A percentile compares a stretch with the other conserved stretches of the same genome.
These are phyloP conservation scores for Mercenaria mercenaria DNA, from an alignment of 1,140 invertebrate species.

Conservation along the genomic window DNA sequence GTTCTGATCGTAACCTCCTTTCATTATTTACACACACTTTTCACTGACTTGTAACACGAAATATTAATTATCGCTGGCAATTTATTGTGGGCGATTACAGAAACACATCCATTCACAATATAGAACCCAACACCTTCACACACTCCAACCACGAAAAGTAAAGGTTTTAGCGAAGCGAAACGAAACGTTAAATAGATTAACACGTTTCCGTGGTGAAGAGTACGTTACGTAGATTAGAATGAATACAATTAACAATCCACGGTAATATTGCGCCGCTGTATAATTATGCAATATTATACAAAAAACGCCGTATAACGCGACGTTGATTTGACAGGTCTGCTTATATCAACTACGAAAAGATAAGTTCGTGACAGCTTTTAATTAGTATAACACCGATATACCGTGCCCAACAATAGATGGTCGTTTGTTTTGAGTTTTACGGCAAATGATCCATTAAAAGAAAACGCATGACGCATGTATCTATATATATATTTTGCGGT, in stretches of 20 bases:
- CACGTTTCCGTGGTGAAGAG: background rate
- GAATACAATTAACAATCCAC: background rate
- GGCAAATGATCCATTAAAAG: no score
- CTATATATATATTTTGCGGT: no score
- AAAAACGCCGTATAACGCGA: background rate
- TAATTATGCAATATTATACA: constrained; percentile 36
- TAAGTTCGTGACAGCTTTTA: constrained; percentile 1
- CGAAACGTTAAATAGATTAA: constrained; percentile 6
- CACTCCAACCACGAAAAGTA: background rate
- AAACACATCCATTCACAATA: background rate
- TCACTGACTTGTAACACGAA: background rate
- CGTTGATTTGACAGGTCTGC: constrained; percentile 9
- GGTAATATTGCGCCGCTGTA: background rate
- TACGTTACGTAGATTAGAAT: background rate
- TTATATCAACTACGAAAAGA: background rate
- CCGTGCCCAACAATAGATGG: background rate
- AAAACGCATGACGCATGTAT: no score
- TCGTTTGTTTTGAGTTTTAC: no score
- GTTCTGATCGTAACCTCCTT: background rate
- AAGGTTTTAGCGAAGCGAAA: background rate
- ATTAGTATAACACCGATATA: background rate
- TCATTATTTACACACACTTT: background rate
- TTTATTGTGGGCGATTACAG: constrained; percentile 14
- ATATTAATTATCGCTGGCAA: background rate
- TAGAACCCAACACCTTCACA: background rate